Conservation (phyloP, 92 coral and sea anemone genomes). For the Actinostola sp. region DNA sequence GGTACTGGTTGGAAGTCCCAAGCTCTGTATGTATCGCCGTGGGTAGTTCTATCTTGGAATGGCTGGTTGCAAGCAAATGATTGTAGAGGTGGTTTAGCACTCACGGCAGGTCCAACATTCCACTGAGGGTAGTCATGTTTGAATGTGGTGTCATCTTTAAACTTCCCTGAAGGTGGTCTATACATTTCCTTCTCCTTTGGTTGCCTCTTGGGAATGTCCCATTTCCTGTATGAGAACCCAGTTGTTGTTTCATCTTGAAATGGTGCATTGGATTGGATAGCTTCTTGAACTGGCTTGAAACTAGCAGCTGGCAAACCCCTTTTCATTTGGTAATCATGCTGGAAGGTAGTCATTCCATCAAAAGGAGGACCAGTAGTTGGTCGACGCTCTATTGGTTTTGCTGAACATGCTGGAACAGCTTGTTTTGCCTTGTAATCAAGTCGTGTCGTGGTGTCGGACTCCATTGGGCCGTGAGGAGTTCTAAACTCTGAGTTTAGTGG, state of each 20-base stretch:
- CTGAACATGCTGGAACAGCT: constrained; percentile 79
- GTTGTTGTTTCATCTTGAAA: constrained; percentile 93
- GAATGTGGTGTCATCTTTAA: constrained; percentile 89
- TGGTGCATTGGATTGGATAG: constrained; percentile 81
- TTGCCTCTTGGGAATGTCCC: constrained; percentile 83
- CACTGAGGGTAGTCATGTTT: constrained; percentile 92
- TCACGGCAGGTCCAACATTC: constrained; percentile 82
- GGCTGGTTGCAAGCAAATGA: constrained; percentile 89
- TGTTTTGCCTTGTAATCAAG: constrained; percentile 92
- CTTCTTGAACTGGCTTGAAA: constrained; percentile 85
- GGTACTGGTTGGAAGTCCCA: constrained; percentile 80
- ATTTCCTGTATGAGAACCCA: constrained; percentile 72
- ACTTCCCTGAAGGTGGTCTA: constrained; percentile 85
- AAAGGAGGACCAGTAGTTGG: constrained; percentile 85
- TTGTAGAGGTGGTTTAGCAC: constrained; percentile 86
- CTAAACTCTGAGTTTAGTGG: constrained; percentile 88
- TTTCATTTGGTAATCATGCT: constrained; percentile 84
- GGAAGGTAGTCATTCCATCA: constrained; percentile 86
- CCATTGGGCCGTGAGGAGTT: constrained; percentile 84
- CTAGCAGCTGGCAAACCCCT: constrained; percentile 91
- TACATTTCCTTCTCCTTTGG: constrained; percentile 76
- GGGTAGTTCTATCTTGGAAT: constrained; percentile 94
- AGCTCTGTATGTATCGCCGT: constrained; percentile 85
- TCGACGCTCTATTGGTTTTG: constrained; percentile 78
- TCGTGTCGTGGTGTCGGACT: constrained; percentile 91